Evolutionary conservation across 2,797 vertebrate species (phyloP).

Genomic region (Dipus sagitta): DNA sequence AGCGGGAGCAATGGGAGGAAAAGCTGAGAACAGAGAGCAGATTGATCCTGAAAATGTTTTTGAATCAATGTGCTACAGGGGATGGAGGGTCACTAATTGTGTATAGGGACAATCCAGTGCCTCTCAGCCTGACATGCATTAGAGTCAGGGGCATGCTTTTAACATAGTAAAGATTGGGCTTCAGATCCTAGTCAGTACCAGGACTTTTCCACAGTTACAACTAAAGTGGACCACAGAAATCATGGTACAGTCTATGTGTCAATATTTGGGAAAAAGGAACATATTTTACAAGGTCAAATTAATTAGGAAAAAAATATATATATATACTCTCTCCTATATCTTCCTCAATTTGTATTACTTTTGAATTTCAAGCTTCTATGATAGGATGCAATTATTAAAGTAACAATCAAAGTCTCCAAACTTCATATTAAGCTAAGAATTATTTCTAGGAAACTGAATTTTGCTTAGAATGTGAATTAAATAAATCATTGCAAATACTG

Average conservation of each 20-base stretch:
- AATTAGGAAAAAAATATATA: neutral
- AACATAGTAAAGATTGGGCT: neutral
- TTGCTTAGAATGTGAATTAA: neutral
- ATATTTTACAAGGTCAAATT: neutral
- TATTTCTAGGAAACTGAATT: neutral
- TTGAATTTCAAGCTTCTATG: neutral
- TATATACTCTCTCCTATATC: neutral
- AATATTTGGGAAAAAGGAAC: neutral
- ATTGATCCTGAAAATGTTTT: neutral
- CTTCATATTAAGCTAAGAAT: neutral
- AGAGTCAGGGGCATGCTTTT: neutral
- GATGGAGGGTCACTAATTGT: neutral
- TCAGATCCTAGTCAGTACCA: neutral
- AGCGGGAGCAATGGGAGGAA: neutral
- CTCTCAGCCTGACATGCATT: neutral
- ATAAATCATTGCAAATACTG: slow-evolving; percentile 7
- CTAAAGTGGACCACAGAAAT: neutral
- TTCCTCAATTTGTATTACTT: neutral
- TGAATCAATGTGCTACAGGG: neutral
- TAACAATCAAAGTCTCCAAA: neutral
- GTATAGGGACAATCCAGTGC: neutral
- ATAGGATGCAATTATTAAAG: neutral
- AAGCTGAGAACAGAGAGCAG: neutral
- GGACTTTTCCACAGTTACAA: neutral
- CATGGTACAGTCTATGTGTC: neutral